Evolutionary conservation across 2,797 vertebrate genomes (phyloP), one percentile per base, ranked within the genome.

Genomic region (Pangasius sanitwongsei): DNA sequence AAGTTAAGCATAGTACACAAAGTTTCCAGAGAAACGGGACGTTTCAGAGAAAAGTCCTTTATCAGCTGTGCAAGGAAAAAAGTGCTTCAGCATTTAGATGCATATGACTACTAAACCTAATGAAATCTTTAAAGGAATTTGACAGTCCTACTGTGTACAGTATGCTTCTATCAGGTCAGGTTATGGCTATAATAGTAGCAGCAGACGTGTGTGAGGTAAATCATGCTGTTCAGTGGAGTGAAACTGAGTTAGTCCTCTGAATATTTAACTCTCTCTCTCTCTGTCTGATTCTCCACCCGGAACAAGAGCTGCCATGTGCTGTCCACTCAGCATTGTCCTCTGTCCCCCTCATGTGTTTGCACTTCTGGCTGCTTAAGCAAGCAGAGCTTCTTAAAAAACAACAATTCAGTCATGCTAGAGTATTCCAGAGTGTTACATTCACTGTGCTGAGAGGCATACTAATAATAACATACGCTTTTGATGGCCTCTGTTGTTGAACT

Each of bases 221-320:
- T 93, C 94, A 94, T 92, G 93, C 93, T 93, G 93, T 86, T 93
- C 94, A 92, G 90, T 92, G 93, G 90, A 93, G 92, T 94, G 93
- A 92, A 91, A 91, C 92, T 93, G 94, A 95, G 94, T 94, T 91
- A 90, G 89, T 90, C 89, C 87, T 91, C 87, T 95, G 92, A 96
- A 95, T 95, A 94, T 96, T 96, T 96, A 91, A 96, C 92, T 88
- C 89, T 69, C 44, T 85, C 75, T 90, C 77, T 87, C 92, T 87
- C 44, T 86, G 57, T 89, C 87, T 48, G 28, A 74, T 31, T 83
- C 87, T 83, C 69, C 63, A 50, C 31, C 63, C 65, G 28, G 16
- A 67, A 89, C 48, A 85, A 88, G 57, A 23, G 65, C 20, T 61
- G 28, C 86, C 74, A 83, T 57, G 20, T 87, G 75, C 63, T 61